Conservation (phyloP, 2,888 invertebrate genomes). For the Scaeva pyrastri region DNA sequence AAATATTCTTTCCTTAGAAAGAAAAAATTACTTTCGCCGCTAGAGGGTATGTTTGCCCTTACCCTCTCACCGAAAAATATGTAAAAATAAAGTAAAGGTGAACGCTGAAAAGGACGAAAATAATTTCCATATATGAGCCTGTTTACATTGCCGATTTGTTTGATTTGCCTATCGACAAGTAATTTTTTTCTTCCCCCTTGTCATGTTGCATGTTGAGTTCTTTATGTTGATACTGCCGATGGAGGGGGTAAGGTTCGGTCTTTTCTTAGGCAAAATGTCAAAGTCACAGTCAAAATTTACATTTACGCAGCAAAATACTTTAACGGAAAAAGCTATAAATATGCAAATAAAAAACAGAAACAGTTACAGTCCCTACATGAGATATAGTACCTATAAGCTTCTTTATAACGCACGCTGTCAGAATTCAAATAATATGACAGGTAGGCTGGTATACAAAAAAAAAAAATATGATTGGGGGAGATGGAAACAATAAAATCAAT, state of each 20-base stretch:
- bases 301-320: conserved; percentile 22
- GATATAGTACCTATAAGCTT: neutral
- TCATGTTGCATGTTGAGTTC: neutral
- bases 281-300: conserved; percentile 38
- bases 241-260: neutral
- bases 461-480: conserved; percentile 15
- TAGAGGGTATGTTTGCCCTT: neutral
- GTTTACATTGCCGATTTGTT: conserved; percentile 56
- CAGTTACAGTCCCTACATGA: too few species aligned
- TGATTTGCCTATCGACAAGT: conserved; percentile 44
- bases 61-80: neutral
- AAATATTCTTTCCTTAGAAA: conserved; percentile 25
- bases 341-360: conserved; percentile 52
- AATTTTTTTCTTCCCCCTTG: neutral
- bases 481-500: neutral
- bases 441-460: neutral
- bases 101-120: conserved; percentile 14
- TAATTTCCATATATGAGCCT: conserved; percentile 11
- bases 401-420: neutral
- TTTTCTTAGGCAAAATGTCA: conserved; percentile 30
- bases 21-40: neutral
- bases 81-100: neutral
- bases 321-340: conserved; percentile 20
- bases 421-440: conserved; percentile 36
- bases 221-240: neutral